Percentiles rank a stretch among this genome's conserved stretches.
These are phyloP conservation scores for Drymonia ruficornis DNA, from an alignment of 2,888 invertebrate genomes.

Conservation along the genomic window DNA sequence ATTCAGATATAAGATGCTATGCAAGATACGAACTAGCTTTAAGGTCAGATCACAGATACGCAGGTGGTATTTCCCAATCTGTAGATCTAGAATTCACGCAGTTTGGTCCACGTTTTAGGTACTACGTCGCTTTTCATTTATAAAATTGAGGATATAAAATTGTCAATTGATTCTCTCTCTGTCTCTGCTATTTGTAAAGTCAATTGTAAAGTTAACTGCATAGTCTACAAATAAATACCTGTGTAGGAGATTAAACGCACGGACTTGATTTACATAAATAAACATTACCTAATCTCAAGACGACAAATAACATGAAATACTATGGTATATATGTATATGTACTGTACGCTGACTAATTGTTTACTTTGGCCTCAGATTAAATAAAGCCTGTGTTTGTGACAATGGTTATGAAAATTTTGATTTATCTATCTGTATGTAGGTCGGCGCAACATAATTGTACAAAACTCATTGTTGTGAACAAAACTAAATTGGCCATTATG, in stretches of 20 bases:
- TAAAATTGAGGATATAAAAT: too few species aligned
- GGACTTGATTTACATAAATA: too few species aligned
- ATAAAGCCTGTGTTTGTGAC: too few species aligned
- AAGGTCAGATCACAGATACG: constrained; percentile 1
- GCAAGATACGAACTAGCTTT: background rate
- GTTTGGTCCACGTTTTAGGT: background rate
- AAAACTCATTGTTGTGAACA: constrained; percentile 7
- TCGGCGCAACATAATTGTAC: background rate
- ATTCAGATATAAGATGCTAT: background rate
- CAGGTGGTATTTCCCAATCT: background rate
- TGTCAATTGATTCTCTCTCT: too few species aligned
- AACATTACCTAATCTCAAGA: too few species aligned
- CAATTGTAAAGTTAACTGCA: background rate
- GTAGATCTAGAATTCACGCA: background rate
- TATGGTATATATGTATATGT: too few species aligned
- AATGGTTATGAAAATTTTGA: background rate
- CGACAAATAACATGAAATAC: too few species aligned
- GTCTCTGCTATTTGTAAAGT: background rate
- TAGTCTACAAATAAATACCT: too few species aligned
- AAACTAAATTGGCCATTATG: constrained; percentile 10
- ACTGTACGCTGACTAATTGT: too few species aligned
- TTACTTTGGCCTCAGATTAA: too few species aligned
- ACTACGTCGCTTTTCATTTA: too few species aligned
- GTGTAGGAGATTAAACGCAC: too few species aligned
- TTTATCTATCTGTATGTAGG: background rate